A percentile compares a stretch with the other conserved stretches of the same genome.
These are phyloP conservation scores for Chromis chromis DNA, from an alignment of 2,797 vertebrate species.

Conservation along the genomic window DNA sequence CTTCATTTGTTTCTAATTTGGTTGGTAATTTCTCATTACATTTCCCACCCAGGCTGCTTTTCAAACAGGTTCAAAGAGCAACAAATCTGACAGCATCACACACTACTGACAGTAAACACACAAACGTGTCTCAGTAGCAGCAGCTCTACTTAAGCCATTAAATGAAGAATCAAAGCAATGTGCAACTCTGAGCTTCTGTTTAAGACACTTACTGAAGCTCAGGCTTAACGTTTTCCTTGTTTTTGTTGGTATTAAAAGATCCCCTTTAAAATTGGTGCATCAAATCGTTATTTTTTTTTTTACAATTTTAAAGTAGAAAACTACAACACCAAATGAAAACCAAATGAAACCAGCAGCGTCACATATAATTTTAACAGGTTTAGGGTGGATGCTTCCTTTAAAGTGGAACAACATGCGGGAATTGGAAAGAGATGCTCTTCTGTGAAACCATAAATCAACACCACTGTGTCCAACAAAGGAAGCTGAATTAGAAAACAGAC, in stretches of 20 bases:
- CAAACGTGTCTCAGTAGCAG: not conserved
- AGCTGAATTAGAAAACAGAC: slow-evolving; percentile 39
- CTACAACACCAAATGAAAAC: too few relatives aligned
- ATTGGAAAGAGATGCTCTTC: slow-evolving; percentile 28
- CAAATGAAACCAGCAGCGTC: too few relatives aligned
- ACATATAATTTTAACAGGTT: not conserved
- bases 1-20: not conserved
- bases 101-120: not conserved
- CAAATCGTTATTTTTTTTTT: not conserved
- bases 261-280: not conserved
- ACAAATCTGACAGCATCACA: not conserved
- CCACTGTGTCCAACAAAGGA: slow-evolving; percentile 17
- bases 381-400: not conserved
- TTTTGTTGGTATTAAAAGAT: not conserved
- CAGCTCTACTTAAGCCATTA: not conserved
- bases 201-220: not conserved
- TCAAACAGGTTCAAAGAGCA: not conserved
- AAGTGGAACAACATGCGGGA: slow-evolving; percentile 9
- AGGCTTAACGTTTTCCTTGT: not conserved
- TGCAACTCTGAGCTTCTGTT: not conserved
- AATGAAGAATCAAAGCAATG: not conserved
- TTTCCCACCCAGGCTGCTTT: not conserved
- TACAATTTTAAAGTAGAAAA: not conserved
- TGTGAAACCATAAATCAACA: slow-evolving; percentile 35
- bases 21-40: not conserved